phyloP scores from a whole-genome alignment of 1,140 invertebrate species.

The Zaprionus kolodkinae region DNA sequence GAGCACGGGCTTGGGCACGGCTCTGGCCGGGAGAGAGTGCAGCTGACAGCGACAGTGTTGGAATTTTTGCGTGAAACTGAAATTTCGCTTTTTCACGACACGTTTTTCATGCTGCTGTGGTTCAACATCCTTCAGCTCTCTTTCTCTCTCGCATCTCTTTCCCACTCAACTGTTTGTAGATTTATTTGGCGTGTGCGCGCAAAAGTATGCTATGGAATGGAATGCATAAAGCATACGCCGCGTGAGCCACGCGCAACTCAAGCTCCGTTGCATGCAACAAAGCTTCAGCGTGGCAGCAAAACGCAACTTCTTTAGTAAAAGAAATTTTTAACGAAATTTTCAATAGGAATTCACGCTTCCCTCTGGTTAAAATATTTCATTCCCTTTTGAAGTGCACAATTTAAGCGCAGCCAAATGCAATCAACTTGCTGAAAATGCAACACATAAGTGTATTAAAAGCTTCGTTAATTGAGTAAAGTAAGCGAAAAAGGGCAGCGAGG shows the following conservation, averaged over 20 bases:
- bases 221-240: constrained; percentile 78
- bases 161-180: neutral
- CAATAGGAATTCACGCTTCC: constrained; percentile 1
- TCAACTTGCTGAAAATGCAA: constrained; percentile 40
- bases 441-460: constrained; percentile 62
- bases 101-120: constrained; percentile 36
- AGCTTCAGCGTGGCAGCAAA: constrained; percentile 3
- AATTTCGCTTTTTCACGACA: constrained; percentile 44
- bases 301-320: constrained; percentile 20
- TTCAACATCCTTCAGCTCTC: constrained; percentile 9
- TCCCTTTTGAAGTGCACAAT: neutral
- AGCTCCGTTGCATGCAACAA: constrained; percentile 44
- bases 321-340: constrained; percentile 25
- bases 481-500: constrained; percentile 22
- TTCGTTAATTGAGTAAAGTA: constrained; percentile 60
- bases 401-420: constrained; percentile 21
- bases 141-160: neutral
- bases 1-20: constrained; percentile 7
- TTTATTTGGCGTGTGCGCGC: constrained; percentile 69
- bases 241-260: constrained; percentile 36
- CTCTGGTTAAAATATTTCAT: constrained; percentile 2
- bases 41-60: constrained; percentile 40
- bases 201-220: constrained; percentile 70
- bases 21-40: constrained; percentile 10
- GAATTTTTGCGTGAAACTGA: constrained; percentile 42